Evolutionary conservation across 2,113 vertebrate genomes (phyloP).

Genomic region (Calypte anna): DNA sequence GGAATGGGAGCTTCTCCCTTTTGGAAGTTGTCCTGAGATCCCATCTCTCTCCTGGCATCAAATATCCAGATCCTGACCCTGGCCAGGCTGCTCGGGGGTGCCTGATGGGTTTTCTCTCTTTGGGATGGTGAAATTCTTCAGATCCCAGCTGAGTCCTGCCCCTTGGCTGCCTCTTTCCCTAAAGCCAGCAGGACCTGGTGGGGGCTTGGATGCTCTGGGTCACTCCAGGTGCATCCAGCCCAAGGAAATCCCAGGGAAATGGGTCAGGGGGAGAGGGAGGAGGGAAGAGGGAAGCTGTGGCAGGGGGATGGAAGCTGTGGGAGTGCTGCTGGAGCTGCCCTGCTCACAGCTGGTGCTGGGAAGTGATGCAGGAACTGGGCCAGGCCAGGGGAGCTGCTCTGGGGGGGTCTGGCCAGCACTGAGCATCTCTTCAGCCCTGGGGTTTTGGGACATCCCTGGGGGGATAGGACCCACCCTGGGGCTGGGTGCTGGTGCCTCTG

Average conservation of each 20-base stretch:
- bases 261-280: background rate
- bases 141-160: accelerated
- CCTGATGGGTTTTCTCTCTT: background rate
- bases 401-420: accelerated
- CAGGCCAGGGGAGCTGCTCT: background rate
- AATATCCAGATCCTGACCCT: background rate
- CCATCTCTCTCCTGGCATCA: accelerated
- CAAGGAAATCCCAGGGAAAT: background rate
- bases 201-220: background rate
- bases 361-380: accelerated
- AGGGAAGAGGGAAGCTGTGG: background rate
- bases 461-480: background rate
- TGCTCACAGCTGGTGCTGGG: background rate
- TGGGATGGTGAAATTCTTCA: accelerated
- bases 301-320: too few species aligned
- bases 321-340: too few species aligned
- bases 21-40: accelerated
- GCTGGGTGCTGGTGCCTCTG: background rate
- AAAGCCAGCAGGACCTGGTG: background rate
- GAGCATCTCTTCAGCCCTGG: accelerated
- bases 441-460: accelerated
- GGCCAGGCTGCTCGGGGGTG: background rate
- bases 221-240: background rate
- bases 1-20: background rate
- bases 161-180: background rate